A percentile compares a stretch with the other conserved stretches of the same genome.
Evolutionary conservation across 2,888 invertebrate species (phyloP).

Genomic region (Glyphotaelius pellucidus): DNA sequence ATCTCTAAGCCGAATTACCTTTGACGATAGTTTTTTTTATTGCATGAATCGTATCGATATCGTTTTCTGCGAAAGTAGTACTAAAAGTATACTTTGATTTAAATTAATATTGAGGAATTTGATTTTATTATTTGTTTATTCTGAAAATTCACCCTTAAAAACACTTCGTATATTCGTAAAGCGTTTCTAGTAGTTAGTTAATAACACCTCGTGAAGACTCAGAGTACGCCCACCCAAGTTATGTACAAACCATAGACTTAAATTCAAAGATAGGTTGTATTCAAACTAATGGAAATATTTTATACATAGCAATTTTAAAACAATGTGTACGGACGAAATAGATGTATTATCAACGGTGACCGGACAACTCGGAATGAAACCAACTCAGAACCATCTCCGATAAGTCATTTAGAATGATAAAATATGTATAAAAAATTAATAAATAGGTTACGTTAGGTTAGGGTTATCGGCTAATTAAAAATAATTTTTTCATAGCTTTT

Average conservation of each 20-base stretch:
- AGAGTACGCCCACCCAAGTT: not conserved
- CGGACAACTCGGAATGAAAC: no score
- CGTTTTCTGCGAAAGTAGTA: not conserved
- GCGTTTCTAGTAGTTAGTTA: constrained; percentile 2
- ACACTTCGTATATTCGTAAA: not conserved
- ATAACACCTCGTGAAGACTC: not conserved
- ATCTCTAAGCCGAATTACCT: not conserved
- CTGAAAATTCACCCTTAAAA: not conserved
- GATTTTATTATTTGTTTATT: not conserved
- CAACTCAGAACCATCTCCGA: no score
- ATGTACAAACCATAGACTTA: not conserved
- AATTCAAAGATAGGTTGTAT: no score
- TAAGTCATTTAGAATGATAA: no score
- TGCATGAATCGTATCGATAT: not conserved
- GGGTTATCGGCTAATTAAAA: no score
- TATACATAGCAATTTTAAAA: no score
- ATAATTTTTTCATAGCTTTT: no score
- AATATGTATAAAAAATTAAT: no score
- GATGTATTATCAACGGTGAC: no score
- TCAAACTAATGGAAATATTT: no score
- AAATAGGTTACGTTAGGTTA: no score
- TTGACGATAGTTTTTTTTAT: not conserved
- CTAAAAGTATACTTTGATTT: not conserved
- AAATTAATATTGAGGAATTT: not conserved
- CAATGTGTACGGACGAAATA: no score